Base-by-base conservation (phyloP, 2,797 vertebrate genomes). In the Eulemur mongoz region DNA sequence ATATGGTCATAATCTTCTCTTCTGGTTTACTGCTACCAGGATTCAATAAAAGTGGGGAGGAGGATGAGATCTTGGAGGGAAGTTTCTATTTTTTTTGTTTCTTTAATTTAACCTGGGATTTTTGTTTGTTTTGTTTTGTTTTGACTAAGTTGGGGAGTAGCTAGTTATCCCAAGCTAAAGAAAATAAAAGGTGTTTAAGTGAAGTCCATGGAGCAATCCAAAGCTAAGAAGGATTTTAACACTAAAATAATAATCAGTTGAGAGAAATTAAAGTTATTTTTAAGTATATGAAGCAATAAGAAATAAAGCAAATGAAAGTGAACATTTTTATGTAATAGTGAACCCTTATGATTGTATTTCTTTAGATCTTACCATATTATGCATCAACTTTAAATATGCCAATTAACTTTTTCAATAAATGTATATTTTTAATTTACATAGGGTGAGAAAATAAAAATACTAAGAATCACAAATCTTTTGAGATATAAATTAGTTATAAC, bases 341-440 rank as follows among this genome's bases (percentile, higher is more conserved):
- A 81, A 14, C 32, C 45, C 88, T 92, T 59, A 59, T 84, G 23
- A 83, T 65, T 91, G 4, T 72, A 67, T 84, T 72, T n/a, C 15
- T 72, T 92, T 95, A 83, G 20, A 57, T 72, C 17, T 90, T 94
- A 61, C 3, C 78, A 0, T 61, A 85, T 48, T 79, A 52, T 84
- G 2, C 7, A 78, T 59, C 9, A 88, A 92, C 30, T 79, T 79
- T 83, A 93, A 89, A 80, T 59, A 63, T 57, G 2, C 7, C n/a
- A 93, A 50, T 92, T 72, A 95, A 75, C 3, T n/a, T n/a, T 87
- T 84, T 95, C 20, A 61, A 25, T 32, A 90, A 72, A 59, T 15
- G 52, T 6, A 91, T 45, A 69, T n/a, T 81, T 89, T 86, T 4
- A 82, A 85, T 91, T 95, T 82, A 43, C 8, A 61, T 57, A 79